Evolutionary conservation across 1,140 invertebrate genomes (phyloP).

Genomic region (Cydia fagiglandana): DNA sequence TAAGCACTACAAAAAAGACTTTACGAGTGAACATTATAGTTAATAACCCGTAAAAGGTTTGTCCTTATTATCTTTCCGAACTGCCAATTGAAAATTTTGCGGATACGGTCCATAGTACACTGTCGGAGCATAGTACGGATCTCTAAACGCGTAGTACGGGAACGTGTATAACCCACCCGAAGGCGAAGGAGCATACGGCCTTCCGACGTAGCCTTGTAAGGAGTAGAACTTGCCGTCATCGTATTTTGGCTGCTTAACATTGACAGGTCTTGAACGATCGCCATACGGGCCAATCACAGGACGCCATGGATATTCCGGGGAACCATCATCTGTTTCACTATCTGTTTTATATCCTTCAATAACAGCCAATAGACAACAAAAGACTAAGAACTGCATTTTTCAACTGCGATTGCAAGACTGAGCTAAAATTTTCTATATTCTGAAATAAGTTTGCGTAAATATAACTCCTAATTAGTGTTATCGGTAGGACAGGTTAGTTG

Average conservation of each 20-base stretch:
- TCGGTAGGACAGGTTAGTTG: conserved; percentile 32
- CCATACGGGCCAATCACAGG: conserved; percentile 32
- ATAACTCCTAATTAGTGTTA: conserved; percentile 34
- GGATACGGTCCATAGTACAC: conserved; percentile 24
- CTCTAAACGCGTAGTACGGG: conserved; percentile 41
- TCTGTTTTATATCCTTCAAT: neutral
- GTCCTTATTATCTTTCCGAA: conserved; percentile 42
- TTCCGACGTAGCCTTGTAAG: conserved; percentile 31
- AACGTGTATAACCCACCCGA: conserved; percentile 39
- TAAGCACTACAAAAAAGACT: neutral
- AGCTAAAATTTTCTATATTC: neutral
- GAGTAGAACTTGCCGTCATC: conserved; percentile 34
- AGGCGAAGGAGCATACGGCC: conserved; percentile 31
- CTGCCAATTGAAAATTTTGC: conserved; percentile 31
- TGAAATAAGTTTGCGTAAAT: conserved; percentile 17
- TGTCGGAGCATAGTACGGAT: conserved; percentile 33
- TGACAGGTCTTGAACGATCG: conserved; percentile 36
- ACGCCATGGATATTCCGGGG: conserved; percentile 10
- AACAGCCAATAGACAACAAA: neutral
- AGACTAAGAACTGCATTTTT: neutral
- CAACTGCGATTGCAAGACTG: neutral
- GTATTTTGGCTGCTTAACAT: conserved; percentile 37
- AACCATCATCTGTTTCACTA: neutral
- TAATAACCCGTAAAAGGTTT: conserved; percentile 31
- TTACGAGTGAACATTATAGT: neutral